Base-by-base conservation (phyloP, 2,797 vertebrate genomes). In the Eidolon dupreanum region DNA sequence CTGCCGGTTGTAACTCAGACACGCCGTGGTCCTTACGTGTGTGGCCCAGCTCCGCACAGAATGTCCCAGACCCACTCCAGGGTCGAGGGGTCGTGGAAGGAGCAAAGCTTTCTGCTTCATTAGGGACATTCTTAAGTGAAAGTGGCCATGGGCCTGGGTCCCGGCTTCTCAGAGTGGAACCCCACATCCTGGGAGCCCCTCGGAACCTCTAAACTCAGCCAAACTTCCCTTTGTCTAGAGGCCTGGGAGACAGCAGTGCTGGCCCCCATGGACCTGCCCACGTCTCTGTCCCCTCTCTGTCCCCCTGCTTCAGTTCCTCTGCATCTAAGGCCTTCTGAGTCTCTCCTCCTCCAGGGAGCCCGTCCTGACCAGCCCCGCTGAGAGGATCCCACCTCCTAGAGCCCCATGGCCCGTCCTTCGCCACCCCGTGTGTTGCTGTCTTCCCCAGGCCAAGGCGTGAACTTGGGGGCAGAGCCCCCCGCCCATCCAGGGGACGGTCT, bases 401-500 rank as follows among this genome's bases (percentile, higher is more conserved):
- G 16, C 16, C 46, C 28, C 3, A 12, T 0, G 36, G 24, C 33
- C 68, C 57, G 8, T 26, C 33, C 53, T 28, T 28, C 4, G 5
- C 43, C 3, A 5, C 2, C 41, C 8, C 0, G 0, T 16, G 19
- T 12, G 2, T 16, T 17, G 51, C 22, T 1, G 4, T 43, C 4
- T 43, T 24, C 12, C 10, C n/a, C n/a, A 2, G 1, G 9, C 7
- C 1, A 31, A 15, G 28, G 8, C 4, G 11, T 13, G 46, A 3
- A 4, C 31, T 8, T 26, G 3, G 3, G 4, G 19, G 13, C 57
- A 19, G 66, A 65, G 53, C 1, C 2, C 15, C 53, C 53, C 5
- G 0, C 6, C 2, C 26, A 11, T 24, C 31, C 24, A 31, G 5
- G 19, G 12, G 2, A 0, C 0, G 0, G 5, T n/a, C 31, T 73